Conservation (phyloP, 2,888 invertebrate genomes). For the Apamea monoglypha region DNA sequence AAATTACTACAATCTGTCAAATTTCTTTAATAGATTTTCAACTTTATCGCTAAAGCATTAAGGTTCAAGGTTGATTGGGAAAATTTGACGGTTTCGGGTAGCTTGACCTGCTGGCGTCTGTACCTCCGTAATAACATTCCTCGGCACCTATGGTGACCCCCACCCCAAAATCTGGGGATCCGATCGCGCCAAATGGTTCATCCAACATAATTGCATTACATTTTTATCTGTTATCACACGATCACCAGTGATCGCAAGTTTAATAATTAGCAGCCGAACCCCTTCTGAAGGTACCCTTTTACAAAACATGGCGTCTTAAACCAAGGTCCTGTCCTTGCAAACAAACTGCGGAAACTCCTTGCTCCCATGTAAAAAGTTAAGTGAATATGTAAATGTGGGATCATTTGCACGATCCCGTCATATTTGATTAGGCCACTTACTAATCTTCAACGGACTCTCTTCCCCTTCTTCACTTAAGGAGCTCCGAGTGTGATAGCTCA, state of each 20-base stretch:
- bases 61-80: no score
- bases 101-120: no score
- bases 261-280: neutral
- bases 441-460: constrained; percentile 29
- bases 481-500: neutral
- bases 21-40: no score
- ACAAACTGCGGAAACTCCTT: constrained; percentile 15
- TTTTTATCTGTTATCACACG: neutral
- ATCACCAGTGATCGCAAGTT: neutral
- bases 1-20: no score
- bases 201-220: neutral
- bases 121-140: no score
- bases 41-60: no score
- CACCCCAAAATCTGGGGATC: neutral
- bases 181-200: neutral
- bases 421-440: constrained; percentile 46
- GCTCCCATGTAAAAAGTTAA: constrained; percentile 55
- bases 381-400: constrained; percentile 62
- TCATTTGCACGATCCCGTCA: constrained; percentile 46
- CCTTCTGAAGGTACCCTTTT: neutral
- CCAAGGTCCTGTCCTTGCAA: constrained; percentile 7
- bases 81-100: no score
- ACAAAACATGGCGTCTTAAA: neutral
- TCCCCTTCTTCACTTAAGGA: neutral
- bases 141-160: neutral